Evolutionary conservation across 2,113 vertebrate genomes (phyloP), one percentile per base, ranked within the genome.

Genomic region (Lagopus muta): DNA sequence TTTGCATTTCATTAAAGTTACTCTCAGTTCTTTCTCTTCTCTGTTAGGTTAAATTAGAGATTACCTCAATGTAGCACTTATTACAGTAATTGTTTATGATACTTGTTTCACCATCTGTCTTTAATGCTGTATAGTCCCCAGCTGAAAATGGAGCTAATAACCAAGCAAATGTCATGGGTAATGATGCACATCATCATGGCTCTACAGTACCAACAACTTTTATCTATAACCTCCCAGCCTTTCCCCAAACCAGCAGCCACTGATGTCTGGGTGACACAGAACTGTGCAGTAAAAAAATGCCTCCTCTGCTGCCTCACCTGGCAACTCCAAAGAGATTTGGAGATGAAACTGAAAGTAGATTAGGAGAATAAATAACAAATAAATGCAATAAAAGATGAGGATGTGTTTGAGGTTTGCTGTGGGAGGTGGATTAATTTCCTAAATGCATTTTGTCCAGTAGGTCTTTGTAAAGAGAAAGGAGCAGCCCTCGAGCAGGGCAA

Each of bases 101-200:
- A 93, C 78, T 71, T 96, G 91, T 96, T 97, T 96, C 87, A 86
- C 97, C 97, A 97, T 96, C 97, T 97, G 97, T 94, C 97, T 96
- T 96, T 90, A 96, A 96, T 79, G 82, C 80, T 93, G 88, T 76
- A 69, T 50, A 90, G 89, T 89, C 93, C 91, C 95, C 94, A 91
- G 88, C 78, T 97, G 97, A 95, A 93, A 94, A 88, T 81, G 73
- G 42, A 90, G 94, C 93, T 97, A 92, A 93, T 84, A 96, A 88
- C 75, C 78, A 83, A 92, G 84, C 96, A 97, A 97, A 96, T 97
- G 97, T 94, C 86, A 21, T 3, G 76, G 82, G 86, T 86, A 88
- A 95, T 54, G 58, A 48, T 8, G 21, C 45, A 77, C 48, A 32
- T 60, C 42, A 1, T 45, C 20, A 9, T 16, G 40, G 55, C 57